These are phyloP conservation scores for Melipona quadrifasciata DNA, from an alignment of 1,140 invertebrate species.

Conservation along the genomic window DNA sequence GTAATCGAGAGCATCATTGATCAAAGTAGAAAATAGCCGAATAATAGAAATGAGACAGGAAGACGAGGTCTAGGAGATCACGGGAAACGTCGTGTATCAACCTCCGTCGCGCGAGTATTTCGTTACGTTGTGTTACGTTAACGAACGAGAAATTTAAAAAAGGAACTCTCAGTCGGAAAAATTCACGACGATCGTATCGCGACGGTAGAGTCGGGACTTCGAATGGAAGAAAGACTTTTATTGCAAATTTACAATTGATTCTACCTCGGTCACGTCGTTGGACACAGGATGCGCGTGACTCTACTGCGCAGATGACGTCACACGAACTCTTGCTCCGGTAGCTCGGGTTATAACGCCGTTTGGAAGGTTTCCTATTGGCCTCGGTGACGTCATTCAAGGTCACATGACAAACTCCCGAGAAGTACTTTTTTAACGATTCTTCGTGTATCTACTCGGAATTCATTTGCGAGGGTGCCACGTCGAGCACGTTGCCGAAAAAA, in stretches of 20 bases:
- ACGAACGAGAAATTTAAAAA: neutral
- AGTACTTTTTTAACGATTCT: slow-evolving; percentile 25
- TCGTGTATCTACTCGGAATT: slow-evolving; percentile 12
- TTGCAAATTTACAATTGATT: slow-evolving; percentile 53
- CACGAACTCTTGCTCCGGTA: slow-evolving; percentile 58
- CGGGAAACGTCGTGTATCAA: neutral
- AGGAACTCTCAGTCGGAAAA: neutral
- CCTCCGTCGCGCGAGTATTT: neutral
- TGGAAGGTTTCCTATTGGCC: slow-evolving; percentile 65
- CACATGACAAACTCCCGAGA: slow-evolving; percentile 51
- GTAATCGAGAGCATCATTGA: neutral
- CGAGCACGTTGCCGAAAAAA: neutral
- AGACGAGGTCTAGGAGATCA: too few species aligned
- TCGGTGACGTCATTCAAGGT: slow-evolving; percentile 66
- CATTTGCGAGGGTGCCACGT: neutral
- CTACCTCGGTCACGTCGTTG: slow-evolving; percentile 48
- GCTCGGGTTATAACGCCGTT: slow-evolving; percentile 58
- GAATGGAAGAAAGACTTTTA: slow-evolving; percentile 5
- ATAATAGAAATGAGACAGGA: neutral
- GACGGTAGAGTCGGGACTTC: neutral
- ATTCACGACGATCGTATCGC: neutral
- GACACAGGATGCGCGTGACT: slow-evolving; percentile 47
- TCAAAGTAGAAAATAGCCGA: neutral
- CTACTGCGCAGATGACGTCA: slow-evolving; percentile 64
- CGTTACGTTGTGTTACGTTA: neutral